Evolutionary conservation across 2,888 invertebrate species (phyloP), one percentile per base, ranked within the genome.

Genomic region (Drosophila hawaiiensis): DNA sequence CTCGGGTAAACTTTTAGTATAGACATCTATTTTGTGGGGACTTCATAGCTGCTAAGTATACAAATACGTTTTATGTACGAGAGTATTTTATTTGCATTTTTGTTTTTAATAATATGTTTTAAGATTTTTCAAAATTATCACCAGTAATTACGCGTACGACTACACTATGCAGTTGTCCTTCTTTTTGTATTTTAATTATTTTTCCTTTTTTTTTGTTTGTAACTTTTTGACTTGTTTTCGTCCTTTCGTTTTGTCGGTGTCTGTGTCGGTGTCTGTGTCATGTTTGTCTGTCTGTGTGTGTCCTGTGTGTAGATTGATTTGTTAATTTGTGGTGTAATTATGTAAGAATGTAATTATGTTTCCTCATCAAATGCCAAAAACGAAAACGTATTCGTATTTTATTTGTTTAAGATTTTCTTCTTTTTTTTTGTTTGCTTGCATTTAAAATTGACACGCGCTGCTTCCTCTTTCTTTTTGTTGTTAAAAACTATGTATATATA

Each of bases 121-220:
- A 81, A 75, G 76, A 80, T 87, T 90, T 85, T 84, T 76, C 81
- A 87, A 89, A 91, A 91, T 92, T 92, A 92, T 92, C 92, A 92
- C 92, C 92, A 92, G 92, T 92, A 89, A 90, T 89, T 92, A 91
- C 86, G 90, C 90, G 75, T 88, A 88, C 91, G 88, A 92, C 92
- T 92, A 91, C 90, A 91, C 91, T 86, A 83, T 85, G 84, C 81
- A 84, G 84, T 86, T 89, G 82, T 90, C 89, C 89, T 41, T 55
- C n/a, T 58, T 41, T 29, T 58, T 58, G n/a, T n/a, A 25, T 39
- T n/a, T 47, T 47, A 4, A 47, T 25, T 16, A 47, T 47, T 47
- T 22, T 28, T 28, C 37, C 4, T 28, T n/a, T n/a, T n/a, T 28
- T 47, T 12, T 19, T 25, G 31, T 31, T 77, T 73, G 82, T 64